Evolutionary conservation across 2,797 vertebrate genomes (phyloP).

Genomic region (Tapera naevia): DNA sequence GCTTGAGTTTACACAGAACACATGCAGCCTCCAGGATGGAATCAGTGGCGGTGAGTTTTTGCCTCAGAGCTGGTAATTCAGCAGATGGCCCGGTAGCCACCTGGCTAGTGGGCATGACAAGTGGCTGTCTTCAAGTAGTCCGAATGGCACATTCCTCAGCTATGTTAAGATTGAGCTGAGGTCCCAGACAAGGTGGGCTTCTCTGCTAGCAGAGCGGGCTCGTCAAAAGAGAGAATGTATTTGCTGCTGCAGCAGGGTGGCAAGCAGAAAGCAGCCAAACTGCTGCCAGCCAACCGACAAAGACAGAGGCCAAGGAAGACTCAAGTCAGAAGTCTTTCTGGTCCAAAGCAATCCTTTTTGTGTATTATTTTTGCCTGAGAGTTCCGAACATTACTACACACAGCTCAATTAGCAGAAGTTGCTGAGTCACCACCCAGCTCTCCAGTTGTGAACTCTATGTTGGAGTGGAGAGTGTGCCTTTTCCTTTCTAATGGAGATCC

Average conservation of each 20-base stretch:
- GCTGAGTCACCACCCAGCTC: not conserved
- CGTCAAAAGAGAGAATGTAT: fast-evolving
- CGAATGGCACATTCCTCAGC: not conserved
- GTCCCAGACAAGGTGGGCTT: not conserved
- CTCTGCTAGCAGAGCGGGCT: not conserved
- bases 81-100: not conserved
- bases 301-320: not conserved
- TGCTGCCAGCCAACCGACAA: not conserved
- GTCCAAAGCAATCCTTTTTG: not conserved
- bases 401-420: not conserved
- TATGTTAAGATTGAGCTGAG: not conserved
- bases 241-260: not conserved
- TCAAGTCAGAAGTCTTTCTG: not conserved
- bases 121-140: not conserved
- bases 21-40: fast-evolving
- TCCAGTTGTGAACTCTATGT: not conserved
- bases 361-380: not conserved
- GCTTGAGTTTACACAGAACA: not conserved
- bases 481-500: not conserved
- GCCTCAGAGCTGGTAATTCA: not conserved
- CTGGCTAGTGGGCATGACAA: not conserved
- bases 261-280: not conserved
- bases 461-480: not conserved
- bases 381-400: not conserved
- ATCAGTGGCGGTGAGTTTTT: not conserved